Evolutionary conservation across 2,113 vertebrate species (phyloP).

Genomic region (Arenaria interpres): DNA sequence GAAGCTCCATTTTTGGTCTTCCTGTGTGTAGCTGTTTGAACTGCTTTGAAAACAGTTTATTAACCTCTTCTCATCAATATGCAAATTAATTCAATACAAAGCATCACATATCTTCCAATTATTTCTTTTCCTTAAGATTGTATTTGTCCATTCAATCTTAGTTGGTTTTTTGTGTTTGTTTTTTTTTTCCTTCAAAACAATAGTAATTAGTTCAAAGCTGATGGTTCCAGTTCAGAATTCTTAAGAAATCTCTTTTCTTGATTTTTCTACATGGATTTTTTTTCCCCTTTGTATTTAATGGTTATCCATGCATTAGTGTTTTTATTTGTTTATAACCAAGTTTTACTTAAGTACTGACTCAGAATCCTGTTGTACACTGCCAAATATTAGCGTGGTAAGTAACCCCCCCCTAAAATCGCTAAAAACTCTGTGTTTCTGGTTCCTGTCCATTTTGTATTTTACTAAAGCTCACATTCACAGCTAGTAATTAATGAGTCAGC

Average conservation of each 20-base stretch:
- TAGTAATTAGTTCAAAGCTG: not conserved
- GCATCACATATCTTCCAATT: not conserved
- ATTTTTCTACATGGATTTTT: not conserved
- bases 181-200: not conserved
- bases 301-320: not conserved
- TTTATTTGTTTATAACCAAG: not conserved
- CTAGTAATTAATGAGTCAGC: not conserved
- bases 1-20: not conserved
- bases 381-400: not conserved
- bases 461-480: not conserved
- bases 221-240: not conserved
- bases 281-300: not conserved
- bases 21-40: not conserved
- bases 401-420: not conserved
- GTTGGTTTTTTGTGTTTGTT: not conserved
- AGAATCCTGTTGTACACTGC: not conserved
- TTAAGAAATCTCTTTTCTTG: not conserved
- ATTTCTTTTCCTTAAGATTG: not conserved
- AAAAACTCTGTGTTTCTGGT: not conserved
- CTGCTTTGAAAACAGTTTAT: not conserved
- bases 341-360: not conserved
- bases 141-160: not conserved
- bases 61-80: not conserved
- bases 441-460: not conserved
- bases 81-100: not conserved